Base-by-base conservation (phyloP, 2,888 invertebrate species). In the Cylloceria caligata region DNA sequence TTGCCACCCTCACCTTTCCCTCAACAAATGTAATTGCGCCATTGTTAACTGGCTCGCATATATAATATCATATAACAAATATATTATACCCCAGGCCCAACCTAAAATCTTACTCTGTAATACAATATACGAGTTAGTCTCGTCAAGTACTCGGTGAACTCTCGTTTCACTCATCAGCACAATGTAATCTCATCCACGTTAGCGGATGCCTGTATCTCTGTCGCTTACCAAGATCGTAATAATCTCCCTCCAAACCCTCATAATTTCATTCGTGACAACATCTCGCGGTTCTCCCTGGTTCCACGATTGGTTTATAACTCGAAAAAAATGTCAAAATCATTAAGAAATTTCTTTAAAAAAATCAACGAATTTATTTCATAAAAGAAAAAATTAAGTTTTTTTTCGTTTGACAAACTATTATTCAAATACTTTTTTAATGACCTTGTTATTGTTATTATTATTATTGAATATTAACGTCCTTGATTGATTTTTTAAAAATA, bases 1-100 rank as follows among this genome's bases (percentile, higher is more conserved):
- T 69, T 69, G 62, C 81, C 81, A 81, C 81, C 81, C 72, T 81
- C 81, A 81, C 81, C 81, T 81, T 81, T 74, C 72, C 49, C 64
- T 60, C 67, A 21, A 27, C 65, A 60, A 76, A 47, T 67, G 47
- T 30, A 65, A 80, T 80, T 72, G 62, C 76, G 57, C 72, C 81
- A 76, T 81, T 81, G 81, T 81, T 81, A 52, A 62, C 19, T 60
- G 60, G 27, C 55, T 72, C 52, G 81, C 47, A 69, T 64, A 47
- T 19, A 81, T 60, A 47, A 47, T 77, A 77, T 77, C 72, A 16
- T n/a, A 30, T 21, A 21, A 39, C 16, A 77, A 73, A 78, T 73
- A 64, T 78, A 69, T 78, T 69, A 16, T 62, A n/a, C 62, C 16
- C 16, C 42, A 60, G 39, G 30, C 34, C 0, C 19, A 47, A 55